These are phyloP conservation scores for Suncus etruscus DNA, from an alignment of 2,113 vertebrate species.

Conservation along the genomic window DNA sequence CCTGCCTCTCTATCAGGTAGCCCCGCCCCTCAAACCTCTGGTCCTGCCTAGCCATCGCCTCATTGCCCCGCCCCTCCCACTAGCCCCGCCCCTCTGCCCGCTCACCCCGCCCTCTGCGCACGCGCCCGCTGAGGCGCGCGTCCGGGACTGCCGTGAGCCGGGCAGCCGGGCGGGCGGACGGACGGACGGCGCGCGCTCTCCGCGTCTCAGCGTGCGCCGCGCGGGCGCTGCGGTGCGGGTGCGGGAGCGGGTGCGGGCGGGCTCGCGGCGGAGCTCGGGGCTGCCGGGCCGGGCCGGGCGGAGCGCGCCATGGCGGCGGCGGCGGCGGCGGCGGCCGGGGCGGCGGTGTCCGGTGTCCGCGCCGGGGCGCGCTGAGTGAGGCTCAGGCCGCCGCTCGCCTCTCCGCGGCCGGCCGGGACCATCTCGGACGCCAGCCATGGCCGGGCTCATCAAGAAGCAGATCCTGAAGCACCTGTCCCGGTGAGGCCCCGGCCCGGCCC, in stretches of 20 bases:
- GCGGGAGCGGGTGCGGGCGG: too few species aligned
- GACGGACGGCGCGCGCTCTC: neutral
- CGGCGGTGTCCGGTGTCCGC: conserved; percentile 7
- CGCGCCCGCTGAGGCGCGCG: neutral
- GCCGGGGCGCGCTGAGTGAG: conserved; percentile 61
- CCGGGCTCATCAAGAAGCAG: conserved; percentile 97
- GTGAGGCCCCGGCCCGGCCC: conserved; percentile 84
- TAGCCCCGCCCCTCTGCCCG: too few species aligned
- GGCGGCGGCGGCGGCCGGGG: too few species aligned
- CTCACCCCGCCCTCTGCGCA: neutral
- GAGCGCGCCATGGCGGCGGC: conserved; percentile 62
- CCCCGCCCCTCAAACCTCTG: too few species aligned
- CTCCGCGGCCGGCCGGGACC: conserved; percentile 46
- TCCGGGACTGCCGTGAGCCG: neutral
- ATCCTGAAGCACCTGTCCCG: conserved; percentile 98
- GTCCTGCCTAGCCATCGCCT: too few species aligned
- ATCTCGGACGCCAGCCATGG: conserved; percentile 86
- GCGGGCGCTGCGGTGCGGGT: too few species aligned
- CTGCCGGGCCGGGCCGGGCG: conserved; percentile 16
- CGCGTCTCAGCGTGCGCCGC: conserved; percentile 4
- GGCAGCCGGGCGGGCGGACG: too few species aligned
- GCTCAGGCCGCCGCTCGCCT: neutral
- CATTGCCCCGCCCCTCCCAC: too few species aligned
- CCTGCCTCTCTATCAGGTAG: neutral
- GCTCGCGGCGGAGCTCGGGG: conserved; percentile 37